Evolutionary conservation across 2,113 vertebrate species (phyloP).

Genomic region (Pyxicephalus adspersus): DNA sequence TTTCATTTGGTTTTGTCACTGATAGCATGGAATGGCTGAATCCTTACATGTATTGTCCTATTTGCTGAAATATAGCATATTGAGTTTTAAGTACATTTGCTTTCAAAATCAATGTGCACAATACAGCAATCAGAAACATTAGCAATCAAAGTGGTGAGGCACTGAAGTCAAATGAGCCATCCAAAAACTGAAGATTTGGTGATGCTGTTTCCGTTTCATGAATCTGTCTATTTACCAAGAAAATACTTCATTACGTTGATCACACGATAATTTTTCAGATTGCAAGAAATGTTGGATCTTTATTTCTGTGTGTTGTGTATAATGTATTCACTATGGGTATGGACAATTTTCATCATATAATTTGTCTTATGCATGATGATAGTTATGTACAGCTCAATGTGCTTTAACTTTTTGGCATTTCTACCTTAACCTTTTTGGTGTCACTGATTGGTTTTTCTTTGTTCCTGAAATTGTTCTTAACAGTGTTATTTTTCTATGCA

Average conservation of each 20-base stretch:
- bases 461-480: too few species aligned
- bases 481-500: too few species aligned
- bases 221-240: not conserved
- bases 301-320: not conserved
- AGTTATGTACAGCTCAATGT: not conserved
- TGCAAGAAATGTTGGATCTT: slow-evolving; percentile 2
- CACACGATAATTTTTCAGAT: slow-evolving; percentile 20
- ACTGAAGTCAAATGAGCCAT: not conserved
- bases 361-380: slow-evolving; percentile 13
- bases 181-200: not conserved
- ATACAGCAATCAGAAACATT: slow-evolving; percentile 5
- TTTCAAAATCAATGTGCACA: slow-evolving; percentile 16
- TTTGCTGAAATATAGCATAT: not conserved
- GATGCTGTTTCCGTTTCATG: not conserved
- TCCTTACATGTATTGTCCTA: not conserved
- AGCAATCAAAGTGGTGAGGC: not conserved
- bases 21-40: too few species aligned
- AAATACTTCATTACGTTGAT: slow-evolving; percentile 28
- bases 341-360: slow-evolving; percentile 44
- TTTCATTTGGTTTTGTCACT: too few species aligned
- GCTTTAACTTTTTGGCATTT: too few species aligned
- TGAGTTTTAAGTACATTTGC: not conserved
- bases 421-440: too few species aligned
- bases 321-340: slow-evolving; percentile 1
- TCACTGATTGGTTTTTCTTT: too few species aligned